These are phyloP conservation scores for Drosophila silvestris DNA, from an alignment of 2,888 invertebrate species.

Conservation along the genomic window DNA sequence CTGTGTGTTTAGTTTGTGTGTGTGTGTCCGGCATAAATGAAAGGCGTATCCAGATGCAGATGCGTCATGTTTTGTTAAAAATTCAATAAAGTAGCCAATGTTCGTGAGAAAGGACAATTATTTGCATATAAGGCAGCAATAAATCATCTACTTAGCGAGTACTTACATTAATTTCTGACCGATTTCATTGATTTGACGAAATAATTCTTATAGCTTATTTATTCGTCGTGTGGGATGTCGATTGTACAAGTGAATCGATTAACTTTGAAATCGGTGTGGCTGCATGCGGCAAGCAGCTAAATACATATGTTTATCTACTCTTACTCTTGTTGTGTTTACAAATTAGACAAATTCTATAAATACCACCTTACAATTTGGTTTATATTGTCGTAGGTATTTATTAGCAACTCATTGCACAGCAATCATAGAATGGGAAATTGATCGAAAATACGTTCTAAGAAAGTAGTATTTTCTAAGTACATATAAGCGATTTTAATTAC, in stretches of 20 bases:
- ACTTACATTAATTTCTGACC: conserved; percentile 59
- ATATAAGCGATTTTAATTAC: neutral
- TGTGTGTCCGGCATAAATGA: conserved; percentile 60
- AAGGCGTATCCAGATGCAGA: conserved; percentile 78
- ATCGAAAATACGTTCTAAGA: neutral
- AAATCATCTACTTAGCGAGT: conserved; percentile 49
- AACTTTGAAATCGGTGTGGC: conserved; percentile 33
- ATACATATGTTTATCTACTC: neutral
- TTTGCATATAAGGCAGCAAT: neutral
- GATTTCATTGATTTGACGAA: conserved; percentile 65
- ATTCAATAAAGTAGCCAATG: conserved; percentile 61
- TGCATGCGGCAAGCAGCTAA: neutral
- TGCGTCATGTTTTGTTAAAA: conserved; percentile 79
- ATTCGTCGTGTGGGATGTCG: conserved; percentile 42
- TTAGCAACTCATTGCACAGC: no score
- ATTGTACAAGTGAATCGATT: conserved; percentile 49
- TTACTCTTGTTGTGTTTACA: neutral
- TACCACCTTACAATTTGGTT: neutral
- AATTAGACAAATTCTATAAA: neutral
- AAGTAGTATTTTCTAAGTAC: neutral
- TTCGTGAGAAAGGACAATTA: conserved; percentile 14
- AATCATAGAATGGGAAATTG: neutral
- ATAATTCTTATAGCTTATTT: conserved; percentile 37
- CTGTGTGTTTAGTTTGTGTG: conserved; percentile 47
- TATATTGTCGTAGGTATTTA: neutral